Evolutionary conservation across 2,797 vertebrate genomes (phyloP).

Genomic region (Phalloptychus januarius): DNA sequence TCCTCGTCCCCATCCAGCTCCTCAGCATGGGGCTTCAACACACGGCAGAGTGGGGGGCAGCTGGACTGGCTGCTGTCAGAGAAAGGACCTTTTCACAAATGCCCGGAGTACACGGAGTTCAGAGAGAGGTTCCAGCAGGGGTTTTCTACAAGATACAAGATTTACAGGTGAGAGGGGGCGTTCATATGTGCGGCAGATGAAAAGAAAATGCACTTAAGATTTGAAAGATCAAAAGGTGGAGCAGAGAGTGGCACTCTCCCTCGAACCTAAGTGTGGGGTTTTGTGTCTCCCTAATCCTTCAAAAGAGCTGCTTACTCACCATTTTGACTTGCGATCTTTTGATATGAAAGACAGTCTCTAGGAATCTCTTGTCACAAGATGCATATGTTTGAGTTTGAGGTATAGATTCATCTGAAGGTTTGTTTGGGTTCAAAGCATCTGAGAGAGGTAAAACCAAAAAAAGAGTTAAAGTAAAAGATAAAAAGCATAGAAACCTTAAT

Average conservation of each 20-base stretch:
- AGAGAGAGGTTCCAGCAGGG: constrained; percentile 94
- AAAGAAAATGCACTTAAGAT: constrained; percentile 14
- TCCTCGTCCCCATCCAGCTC: constrained; percentile 65
- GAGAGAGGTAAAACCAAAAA: neutral
- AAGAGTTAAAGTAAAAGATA: neutral
- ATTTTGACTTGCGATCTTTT: constrained; percentile 8
- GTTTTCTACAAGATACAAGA: constrained; percentile 97
- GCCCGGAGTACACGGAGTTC: constrained; percentile 94
- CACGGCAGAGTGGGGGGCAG: constrained; percentile 78
- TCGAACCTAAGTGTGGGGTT: constrained; percentile 4
- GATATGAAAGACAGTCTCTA: neutral
- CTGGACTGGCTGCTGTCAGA: constrained; percentile 97
- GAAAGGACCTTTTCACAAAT: constrained; percentile 94
- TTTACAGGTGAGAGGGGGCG: constrained; percentile 89
- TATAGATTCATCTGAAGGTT: neutral
- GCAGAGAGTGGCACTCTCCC: neutral
- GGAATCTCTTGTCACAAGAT: neutral
- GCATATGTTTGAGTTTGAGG: constrained; percentile 1
- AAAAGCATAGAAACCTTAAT: neutral
- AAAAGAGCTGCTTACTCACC: neutral
- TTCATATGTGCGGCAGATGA: neutral
- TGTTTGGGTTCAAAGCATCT: neutral
- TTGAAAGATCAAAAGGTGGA: constrained; percentile 10
- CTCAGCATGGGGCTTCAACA: constrained; percentile 67
- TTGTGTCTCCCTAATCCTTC: neutral